Base-by-base conservation (phyloP, 1,140 invertebrate species). In the Formica exsecta region DNA sequence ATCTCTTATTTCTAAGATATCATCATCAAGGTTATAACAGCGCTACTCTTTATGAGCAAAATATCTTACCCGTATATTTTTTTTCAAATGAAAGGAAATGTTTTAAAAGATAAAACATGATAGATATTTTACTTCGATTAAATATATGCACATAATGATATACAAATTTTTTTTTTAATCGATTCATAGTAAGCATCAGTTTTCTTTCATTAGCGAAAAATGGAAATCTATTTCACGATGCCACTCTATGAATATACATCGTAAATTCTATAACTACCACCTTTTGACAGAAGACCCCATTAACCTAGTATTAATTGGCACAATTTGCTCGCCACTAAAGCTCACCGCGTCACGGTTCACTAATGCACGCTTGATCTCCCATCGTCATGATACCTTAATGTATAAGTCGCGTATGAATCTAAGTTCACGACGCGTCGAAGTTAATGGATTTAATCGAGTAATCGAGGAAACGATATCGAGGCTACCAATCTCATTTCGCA, bases 381-480 rank as follows among this genome's bases (percentile, higher is more conserved):
- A 61, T 80, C 48, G 54, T 83, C 79, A 74, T 70, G 79, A 83
- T 57, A 74, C 68, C 61, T 74, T 83, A 74, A 83, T 57, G 54
- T 51, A 83, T 41, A 54, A 83, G 25, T n/a, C n/a, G 38, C 68
- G 16, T 19, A 62, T 74, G 79, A 73, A 81, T 81, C 68, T 54
- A 54, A 38, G 38, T 19, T 71, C 77, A 71, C 64, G 77, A 41
- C 66, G 66, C 68, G 68, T 83, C 54, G 25, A 74, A 83, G 54
- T 83, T 83, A 83, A 83, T 83, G 68, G 79, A 83, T 66, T 48
- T 59, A 36, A 70, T 29, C 38, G 38, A 48, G 70, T 75, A 64
- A 75, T 88, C 61, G 81, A n/a, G 70, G 73, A 86, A 80, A 85
- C 80, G 66, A 65, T 86, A 74, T 64, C 83, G 88, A 36, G 81